Evolutionary conservation across 1,140 invertebrate genomes (phyloP), one percentile per base, ranked within the genome.

Genomic region (Liolophura sinensis): DNA sequence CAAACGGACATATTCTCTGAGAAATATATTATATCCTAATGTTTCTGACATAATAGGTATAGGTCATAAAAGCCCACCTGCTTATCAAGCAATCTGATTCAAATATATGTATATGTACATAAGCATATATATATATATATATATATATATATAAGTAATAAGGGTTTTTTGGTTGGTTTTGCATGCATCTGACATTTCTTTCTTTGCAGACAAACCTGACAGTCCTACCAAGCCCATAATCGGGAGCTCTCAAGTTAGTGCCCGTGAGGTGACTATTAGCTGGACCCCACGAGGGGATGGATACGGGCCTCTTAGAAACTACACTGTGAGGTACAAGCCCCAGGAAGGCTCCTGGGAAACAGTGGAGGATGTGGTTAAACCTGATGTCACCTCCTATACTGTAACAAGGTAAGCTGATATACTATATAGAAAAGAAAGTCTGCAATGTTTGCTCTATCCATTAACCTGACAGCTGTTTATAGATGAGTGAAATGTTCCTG

Each of bases 241-340:
- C 7, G 92, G 91, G 27, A 89, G 89, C 68, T 94, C 93, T 56
- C 92, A 97, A 82, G 89, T 97, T 25, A 93, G 95, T 80, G 91
- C 93, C 22, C 89, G 92, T 67, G 92, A 95, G 77, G 95, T 97
- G 67, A 96, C 94, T 15, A 96, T 98, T 76, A 94, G 89, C 51
- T 98, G 95, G 96, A 94, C 92, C 16, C 93, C 95, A 16, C 94
- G 94, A 6, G 87, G 92, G 64, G 95, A 97, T 86, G 95, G 95
- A 12, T 97, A 92, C 84, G 94, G 94, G 4, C 95, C 95, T 3
- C 67, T 83, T 5, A 90, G 93, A 69, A 97, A 96, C 82, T 97
- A 96, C 75, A 95, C 92, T 0, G 91, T 97, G 24, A 93, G 97
- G 83, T 91, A 76, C 57, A 69, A 72, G 24, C n/a, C 24, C 14